phyloP scores from a whole-genome alignment of 1,140 invertebrate genomes.

The Tetramorium alpestre region DNA sequence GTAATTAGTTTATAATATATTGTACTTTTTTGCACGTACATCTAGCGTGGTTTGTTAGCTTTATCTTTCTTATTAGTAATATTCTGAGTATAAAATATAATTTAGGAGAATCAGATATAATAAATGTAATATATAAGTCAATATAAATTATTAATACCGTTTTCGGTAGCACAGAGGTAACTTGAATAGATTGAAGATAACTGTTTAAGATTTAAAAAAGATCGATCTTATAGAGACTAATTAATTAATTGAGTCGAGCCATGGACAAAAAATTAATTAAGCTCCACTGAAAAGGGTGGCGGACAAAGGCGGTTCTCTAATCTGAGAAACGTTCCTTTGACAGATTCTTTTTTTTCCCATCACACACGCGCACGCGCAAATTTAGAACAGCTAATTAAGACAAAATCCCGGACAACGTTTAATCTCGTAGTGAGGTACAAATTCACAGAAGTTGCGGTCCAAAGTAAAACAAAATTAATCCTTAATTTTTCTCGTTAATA shows the following conservation, averaged over 20 bases:
- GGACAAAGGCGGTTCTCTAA: conserved; percentile 17
- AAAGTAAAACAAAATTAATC: conserved; percentile 39
- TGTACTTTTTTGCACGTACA: no score
- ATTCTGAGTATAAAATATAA: no score
- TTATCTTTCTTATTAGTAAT: no score
- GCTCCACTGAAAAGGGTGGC: conserved; percentile 11
- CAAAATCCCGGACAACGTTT: conserved; percentile 30
- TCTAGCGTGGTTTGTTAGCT: no score
- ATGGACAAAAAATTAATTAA: conserved; percentile 56
- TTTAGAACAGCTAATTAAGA: conserved; percentile 61
- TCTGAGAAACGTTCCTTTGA: conserved; percentile 30
- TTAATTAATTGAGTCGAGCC: conserved; percentile 2
- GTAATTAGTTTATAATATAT: no score
- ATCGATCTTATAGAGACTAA: background rate
- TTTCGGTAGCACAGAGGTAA: background rate
- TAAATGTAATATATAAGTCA: background rate
- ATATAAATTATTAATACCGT: no score
- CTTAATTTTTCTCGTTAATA: conserved; percentile 48
- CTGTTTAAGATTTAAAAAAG: background rate
- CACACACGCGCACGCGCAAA: background rate
- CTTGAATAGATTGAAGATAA: background rate
- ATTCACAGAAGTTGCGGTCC: conserved; percentile 30
- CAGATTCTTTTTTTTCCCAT: background rate
- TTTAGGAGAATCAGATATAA: no score
- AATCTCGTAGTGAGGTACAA: background rate